Evolutionary conservation across 2,113 vertebrate genomes (phyloP).

Genomic region (Craseonycteris thonglongyai): DNA sequence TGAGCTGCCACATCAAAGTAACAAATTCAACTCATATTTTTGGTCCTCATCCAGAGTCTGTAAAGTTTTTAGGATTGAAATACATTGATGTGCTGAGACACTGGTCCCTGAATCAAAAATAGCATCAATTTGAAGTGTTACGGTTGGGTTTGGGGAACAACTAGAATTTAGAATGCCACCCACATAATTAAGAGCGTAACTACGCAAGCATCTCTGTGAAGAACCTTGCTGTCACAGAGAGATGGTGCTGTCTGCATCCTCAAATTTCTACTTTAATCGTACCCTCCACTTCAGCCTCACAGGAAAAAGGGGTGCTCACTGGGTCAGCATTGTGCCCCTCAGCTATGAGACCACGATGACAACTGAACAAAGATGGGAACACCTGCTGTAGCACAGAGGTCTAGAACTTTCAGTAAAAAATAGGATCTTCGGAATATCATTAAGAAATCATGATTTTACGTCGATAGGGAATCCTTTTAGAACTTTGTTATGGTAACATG

Average conservation of each 20-base stretch:
- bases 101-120: not conserved
- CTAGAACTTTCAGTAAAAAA: not conserved
- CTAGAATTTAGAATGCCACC: not conserved
- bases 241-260: not conserved
- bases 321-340: not conserved
- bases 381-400: not conserved
- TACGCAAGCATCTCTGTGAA: not conserved
- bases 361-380: slow-evolving; percentile 51
- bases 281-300: not conserved
- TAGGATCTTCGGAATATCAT: not conserved
- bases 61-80: not conserved
- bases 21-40: not conserved
- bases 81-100: not conserved
- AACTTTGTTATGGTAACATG: slow-evolving; percentile 32
- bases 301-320: not conserved
- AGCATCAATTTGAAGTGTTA: not conserved
- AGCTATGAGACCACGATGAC: not conserved
- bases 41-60: not conserved
- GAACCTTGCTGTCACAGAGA: not conserved
- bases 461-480: slow-evolving; percentile 21
- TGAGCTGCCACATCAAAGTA: not conserved
- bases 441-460: slow-evolving; percentile 51
- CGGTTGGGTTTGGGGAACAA: not conserved
- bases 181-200: not conserved
- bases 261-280: not conserved